Evolutionary conservation across 1,140 invertebrate species (phyloP), one percentile per base, ranked within the genome.

Genomic region (Acyrthosiphon pisum): DNA sequence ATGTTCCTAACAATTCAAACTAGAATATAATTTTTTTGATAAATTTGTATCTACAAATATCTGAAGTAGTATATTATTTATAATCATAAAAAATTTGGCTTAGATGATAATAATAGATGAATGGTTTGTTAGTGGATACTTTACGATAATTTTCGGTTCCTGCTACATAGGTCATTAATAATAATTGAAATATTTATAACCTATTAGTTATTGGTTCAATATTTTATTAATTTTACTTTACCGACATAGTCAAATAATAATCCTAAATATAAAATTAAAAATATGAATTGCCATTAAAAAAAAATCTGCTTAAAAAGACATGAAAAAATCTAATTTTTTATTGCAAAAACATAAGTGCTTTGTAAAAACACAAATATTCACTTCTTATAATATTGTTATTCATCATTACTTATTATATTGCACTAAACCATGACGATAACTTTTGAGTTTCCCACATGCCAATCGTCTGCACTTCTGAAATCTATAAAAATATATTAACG

Each of bases 211-310:
- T 76, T 18, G 11, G n/a, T 76, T 76, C 60, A n/a, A 76, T 76
- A n/a, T 76, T 76, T 1, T 76, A 6, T 76, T 6, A 2, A 76
- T n/a, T 76, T n/a, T n/a, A 76, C 30, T 76, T 68, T 1, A n/a
- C 11, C n/a, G 6, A n/a, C 60, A n/a, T 18, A n/a, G 6, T 35
- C 11, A n/a, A 76, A 76, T 18, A n/a, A 14, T n/a, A 76, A n/a
- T n/a, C 18, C 14, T 76, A 14, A 4, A 76, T 76, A n/a, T 76
- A 35, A n/a, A 76, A 76, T 23, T 83, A 41, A 35, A 83, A 37
- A 83, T 83, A 83, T 83, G 37, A 37, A 37, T 76, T 76, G 60
- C 60, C 60, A 76, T 68, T 76, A 76, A 76, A 76, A 76, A 76
- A 76, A 4, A n/a, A n/a, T n/a, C n/a, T n/a, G 14, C 30, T 30